phyloP scores from a whole-genome alignment of 2,797 vertebrate genomes.

The Platalea minor region DNA sequence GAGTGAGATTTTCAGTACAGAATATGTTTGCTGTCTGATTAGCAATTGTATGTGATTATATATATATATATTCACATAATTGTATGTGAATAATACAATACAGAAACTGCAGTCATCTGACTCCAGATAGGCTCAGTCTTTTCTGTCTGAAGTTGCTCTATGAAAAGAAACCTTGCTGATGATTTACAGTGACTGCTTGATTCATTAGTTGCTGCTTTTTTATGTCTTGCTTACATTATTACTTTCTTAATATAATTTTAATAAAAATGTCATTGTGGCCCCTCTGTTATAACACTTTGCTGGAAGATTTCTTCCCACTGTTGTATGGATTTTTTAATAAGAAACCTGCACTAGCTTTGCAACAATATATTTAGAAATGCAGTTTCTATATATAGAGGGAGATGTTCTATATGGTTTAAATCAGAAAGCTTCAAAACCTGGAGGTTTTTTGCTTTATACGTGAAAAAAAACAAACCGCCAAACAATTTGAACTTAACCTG shows the following conservation, averaged over 20 bases:
- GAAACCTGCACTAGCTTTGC: background rate
- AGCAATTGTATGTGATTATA: background rate
- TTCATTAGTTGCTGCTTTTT: background rate
- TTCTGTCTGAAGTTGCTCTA: background rate
- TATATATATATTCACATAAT: too few species aligned
- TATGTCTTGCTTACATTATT: background rate
- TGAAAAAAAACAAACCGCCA: too few species aligned
- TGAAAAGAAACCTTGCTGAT: background rate
- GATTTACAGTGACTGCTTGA: background rate
- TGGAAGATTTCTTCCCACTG: background rate
- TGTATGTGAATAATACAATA: background rate
- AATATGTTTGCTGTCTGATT: background rate
- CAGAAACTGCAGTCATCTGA: background rate
- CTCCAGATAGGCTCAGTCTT: background rate
- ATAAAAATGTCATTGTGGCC: background rate
- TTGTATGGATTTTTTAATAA: background rate
- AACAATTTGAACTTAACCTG: background rate
- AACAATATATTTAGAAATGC: background rate
- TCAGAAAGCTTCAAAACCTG: background rate
- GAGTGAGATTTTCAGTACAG: background rate
- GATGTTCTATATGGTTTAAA: background rate
- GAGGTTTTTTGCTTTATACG: background rate
- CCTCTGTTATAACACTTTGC: background rate
- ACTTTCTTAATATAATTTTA: background rate
- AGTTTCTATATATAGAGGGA: background rate